Evolutionary conservation across 2,797 vertebrate genomes (phyloP).

Genomic region (Melanogrammus aeglefinus): DNA sequence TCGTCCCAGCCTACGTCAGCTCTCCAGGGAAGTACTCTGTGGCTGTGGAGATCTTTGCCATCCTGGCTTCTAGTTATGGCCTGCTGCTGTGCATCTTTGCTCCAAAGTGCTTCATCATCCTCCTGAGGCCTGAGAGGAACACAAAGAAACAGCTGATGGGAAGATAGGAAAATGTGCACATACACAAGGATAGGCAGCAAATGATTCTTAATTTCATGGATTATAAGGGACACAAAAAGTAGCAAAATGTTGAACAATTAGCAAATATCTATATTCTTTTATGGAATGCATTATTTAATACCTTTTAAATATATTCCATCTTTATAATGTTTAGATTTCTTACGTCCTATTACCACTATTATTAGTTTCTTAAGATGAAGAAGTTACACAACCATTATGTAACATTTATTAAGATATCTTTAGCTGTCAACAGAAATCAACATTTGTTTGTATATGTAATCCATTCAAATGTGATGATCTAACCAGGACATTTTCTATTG

Average conservation of each 20-base stretch:
- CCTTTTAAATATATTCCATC: background rate
- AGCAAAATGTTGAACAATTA: background rate
- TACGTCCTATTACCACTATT: background rate
- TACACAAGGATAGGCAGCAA: background rate
- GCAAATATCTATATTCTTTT: background rate
- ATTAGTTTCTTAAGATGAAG: background rate
- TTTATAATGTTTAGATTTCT: background rate
- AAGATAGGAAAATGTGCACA: background rate
- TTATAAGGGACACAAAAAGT: background rate
- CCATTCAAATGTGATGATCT: background rate
- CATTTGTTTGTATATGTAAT: background rate
- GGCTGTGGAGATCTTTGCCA: conserved; percentile 31
- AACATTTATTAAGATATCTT: background rate
- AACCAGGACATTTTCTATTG: no score
- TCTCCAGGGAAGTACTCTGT: conserved; percentile 37
- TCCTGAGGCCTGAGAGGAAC: conserved; percentile 36
- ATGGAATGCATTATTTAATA: background rate
- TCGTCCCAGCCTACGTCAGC: conserved; percentile 39
- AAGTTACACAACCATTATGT: background rate
- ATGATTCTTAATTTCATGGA: background rate
- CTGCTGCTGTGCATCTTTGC: conserved; percentile 15
- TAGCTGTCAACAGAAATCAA: background rate
- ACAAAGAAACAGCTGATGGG: conserved; percentile 42
- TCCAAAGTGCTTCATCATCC: conserved; percentile 20
- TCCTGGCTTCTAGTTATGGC: conserved; percentile 31